Percentiles rank a stretch among this genome's conserved stretches.
Conservation (phyloP, 2,113 vertebrate species). For the Ceratotherium simum region DNA sequence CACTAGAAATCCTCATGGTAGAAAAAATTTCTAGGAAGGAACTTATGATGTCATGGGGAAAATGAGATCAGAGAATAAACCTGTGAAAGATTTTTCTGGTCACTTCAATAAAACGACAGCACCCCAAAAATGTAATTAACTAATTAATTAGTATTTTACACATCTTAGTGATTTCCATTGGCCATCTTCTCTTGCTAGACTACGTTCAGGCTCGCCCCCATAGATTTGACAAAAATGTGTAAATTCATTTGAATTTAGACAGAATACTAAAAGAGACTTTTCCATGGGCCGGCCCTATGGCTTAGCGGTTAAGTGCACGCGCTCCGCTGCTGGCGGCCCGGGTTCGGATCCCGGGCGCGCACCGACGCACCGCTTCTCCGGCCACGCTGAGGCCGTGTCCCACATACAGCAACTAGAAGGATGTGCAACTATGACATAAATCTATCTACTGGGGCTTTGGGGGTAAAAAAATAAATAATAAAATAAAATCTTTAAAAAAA, state of each 20-base stretch:
- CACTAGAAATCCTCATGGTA: not conserved
- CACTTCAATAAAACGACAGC: slow-evolving; percentile 12
- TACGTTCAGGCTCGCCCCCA: not conserved
- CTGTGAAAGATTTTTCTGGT: not conserved
- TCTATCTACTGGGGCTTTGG: too few relatives aligned
- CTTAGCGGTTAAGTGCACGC: too few relatives aligned
- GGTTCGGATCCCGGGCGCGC: too few relatives aligned
- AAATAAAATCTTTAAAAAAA: too few relatives aligned
- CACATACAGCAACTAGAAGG: too few relatives aligned
- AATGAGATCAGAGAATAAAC: not conserved
- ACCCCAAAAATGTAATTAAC: not conserved
- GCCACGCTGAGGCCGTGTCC: too few relatives aligned
- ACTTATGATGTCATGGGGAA: not conserved
- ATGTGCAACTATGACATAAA: too few relatives aligned
- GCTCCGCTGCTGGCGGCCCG: too few relatives aligned
- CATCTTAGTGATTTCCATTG: not conserved
- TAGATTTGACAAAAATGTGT: slow-evolving; percentile 28
- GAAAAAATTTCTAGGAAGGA: slow-evolving; percentile 29
- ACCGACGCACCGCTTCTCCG: too few relatives aligned
- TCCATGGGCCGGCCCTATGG: not conserved
- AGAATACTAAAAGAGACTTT: not conserved
- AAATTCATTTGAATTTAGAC: slow-evolving; percentile 10
- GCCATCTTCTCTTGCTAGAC: not conserved
- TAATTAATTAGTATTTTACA: not conserved
- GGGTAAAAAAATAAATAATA: too few relatives aligned